A percentile compares a stretch with the other conserved stretches of the same genome.
phyloP scores from a whole-genome alignment of 2,888 invertebrate species.

The Diadegma fenestrale region DNA sequence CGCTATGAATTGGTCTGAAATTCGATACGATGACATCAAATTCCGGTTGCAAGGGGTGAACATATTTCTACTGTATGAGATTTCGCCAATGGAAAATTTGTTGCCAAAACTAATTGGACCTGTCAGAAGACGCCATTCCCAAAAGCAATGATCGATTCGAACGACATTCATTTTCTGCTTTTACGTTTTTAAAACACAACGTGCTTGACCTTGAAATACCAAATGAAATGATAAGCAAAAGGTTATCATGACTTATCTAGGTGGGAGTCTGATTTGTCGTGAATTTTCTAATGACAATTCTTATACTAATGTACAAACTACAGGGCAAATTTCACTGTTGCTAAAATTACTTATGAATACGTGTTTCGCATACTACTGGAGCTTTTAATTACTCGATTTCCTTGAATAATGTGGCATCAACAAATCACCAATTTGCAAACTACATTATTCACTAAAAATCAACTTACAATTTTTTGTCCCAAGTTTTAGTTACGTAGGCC shows the following conservation, averaged over 20 bases:
- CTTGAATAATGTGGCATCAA: background rate
- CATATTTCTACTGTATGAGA: slow-evolving; percentile 12
- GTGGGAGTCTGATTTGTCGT: background rate
- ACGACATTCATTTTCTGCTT: background rate
- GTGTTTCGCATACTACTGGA: background rate
- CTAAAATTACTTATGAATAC: background rate
- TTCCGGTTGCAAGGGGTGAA: background rate
- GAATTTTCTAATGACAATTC: slow-evolving; percentile 3
- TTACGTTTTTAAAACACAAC: background rate
- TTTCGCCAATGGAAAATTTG: slow-evolving; percentile 35
- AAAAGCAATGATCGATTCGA: slow-evolving; percentile 3
- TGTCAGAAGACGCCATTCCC: background rate
- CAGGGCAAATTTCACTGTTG: background rate
- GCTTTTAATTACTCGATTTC: background rate
- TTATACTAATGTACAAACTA: background rate
- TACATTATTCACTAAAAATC: background rate
- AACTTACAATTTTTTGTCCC: background rate
- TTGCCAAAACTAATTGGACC: background rate
- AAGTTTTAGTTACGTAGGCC: background rate
- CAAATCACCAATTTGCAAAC: background rate
- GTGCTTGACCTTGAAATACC: background rate
- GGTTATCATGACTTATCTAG: slow-evolving; percentile 18
- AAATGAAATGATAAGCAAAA: background rate
- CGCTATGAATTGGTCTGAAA: background rate
- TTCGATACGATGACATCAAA: background rate